Conservation (phyloP, 1,140 invertebrate species). For the Calosoma granatense region DNA sequence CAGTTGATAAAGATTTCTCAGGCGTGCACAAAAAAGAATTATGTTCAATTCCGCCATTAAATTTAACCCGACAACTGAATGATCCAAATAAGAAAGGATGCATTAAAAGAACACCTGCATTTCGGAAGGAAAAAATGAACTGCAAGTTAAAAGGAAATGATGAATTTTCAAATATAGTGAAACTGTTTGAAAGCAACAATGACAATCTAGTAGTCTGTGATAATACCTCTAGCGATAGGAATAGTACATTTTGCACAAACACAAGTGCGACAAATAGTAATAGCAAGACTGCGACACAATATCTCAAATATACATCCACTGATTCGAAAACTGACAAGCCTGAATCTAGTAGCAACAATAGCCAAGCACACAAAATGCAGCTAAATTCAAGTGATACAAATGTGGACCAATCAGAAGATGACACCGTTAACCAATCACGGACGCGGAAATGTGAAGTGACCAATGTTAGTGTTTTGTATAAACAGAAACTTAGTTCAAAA, state of each 20-base stretch:
- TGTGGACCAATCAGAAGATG: no score
- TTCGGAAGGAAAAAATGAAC: conserved; percentile 42
- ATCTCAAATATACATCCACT: no score
- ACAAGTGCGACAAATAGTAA: no score
- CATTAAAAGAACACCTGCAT: conserved; percentile 49
- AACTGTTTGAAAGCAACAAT: conserved; percentile 21
- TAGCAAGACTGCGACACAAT: no score
- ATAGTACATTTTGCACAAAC: conserved; percentile 18
- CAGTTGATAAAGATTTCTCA: background rate
- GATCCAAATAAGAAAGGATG: conserved; percentile 43
- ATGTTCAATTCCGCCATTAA: background rate
- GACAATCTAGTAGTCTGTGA: conserved; percentile 19
- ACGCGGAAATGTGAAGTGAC: no score
- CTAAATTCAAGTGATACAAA: no score
- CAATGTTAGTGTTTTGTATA: no score
- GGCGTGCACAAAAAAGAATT: background rate
- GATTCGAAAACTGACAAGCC: no score
- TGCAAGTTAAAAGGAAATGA: conserved; percentile 19
- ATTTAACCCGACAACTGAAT: conserved; percentile 40
- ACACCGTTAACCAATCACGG: no score
- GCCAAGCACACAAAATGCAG: no score
- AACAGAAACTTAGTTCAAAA: no score
- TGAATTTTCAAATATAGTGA: conserved; percentile 23
- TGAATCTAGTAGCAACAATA: no score
- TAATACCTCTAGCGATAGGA: conserved; percentile 17